Evolutionary conservation across 2,797 vertebrate genomes (phyloP).

Genomic region (Amniataba percoides): DNA sequence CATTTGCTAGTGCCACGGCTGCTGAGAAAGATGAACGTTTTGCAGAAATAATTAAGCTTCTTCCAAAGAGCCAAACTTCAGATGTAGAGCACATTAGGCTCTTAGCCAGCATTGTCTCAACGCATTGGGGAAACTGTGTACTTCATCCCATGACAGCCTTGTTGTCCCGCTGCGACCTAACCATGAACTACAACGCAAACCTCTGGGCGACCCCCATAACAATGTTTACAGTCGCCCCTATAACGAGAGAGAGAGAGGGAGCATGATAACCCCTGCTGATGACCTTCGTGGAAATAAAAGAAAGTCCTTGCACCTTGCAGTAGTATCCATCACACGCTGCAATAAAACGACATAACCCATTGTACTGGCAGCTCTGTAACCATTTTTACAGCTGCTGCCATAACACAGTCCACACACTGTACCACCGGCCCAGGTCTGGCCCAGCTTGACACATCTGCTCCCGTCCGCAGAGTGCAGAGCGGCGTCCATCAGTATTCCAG

Average conservation of each 20-base stretch:
- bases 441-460: conserved; percentile 50
- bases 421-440: conserved; percentile 21
- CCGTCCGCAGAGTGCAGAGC: conserved; percentile 19
- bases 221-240: conserved; percentile 53
- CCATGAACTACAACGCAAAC: conserved; percentile 60
- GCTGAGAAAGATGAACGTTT: conserved; percentile 49
- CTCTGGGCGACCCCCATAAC: conserved; percentile 51
- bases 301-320: conserved; percentile 49
- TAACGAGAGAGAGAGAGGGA: conserved; percentile 3
- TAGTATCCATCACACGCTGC: conserved; percentile 46
- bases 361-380: conserved; percentile 48
- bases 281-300: conserved; percentile 62
- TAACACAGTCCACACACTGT: conserved; percentile 41
- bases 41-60: conserved; percentile 35
- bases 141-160: conserved; percentile 20
- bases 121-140: background rate
- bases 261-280: conserved; percentile 14
- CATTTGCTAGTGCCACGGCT: conserved; percentile 36
- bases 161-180: conserved; percentile 38
- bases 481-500: conserved; percentile 72
- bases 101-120: conserved; percentile 1
- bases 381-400: conserved; percentile 48
- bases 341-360: conserved; percentile 44
- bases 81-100: background rate
- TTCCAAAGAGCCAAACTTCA: conserved; percentile 18